Percentiles rank a stretch among this genome's conserved stretches.
Conservation (phyloP, 2,113 vertebrate species). For the Microtus oregoni region DNA sequence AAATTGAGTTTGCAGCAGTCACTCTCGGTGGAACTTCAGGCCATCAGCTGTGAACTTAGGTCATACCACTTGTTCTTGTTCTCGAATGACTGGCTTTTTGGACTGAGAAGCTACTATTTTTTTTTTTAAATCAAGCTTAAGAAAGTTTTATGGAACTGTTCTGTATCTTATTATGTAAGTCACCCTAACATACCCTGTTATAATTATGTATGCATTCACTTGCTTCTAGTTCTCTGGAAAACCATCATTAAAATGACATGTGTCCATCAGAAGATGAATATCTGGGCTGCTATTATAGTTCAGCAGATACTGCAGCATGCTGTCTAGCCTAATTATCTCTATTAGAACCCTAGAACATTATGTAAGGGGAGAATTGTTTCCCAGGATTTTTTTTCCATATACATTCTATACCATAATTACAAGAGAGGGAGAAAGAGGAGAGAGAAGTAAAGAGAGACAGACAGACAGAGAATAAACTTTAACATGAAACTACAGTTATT, state of each 20-base stretch:
- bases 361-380: not conserved
- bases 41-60: not conserved
- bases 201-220: not conserved
- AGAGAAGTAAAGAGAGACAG: not conserved
- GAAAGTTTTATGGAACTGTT: not conserved
- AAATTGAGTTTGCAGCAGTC: not conserved
- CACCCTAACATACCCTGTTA: not conserved
- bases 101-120: not conserved
- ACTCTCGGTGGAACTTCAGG: not conserved
- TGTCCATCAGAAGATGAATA: not conserved
- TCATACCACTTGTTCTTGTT: not conserved
- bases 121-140: not conserved
- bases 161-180: not conserved
- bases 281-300: not conserved
- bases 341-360: not conserved
- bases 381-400: not conserved
- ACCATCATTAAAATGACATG: not conserved
- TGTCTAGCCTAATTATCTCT: not conserved
- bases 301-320: not conserved
- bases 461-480: no score
- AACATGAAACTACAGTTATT: not conserved
- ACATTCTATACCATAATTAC: not conserved
- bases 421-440: no score
- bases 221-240: not conserved
- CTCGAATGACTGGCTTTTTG: no score